These are phyloP conservation scores for Capromys pilorides DNA, from an alignment of 2,797 vertebrate species.

Conservation along the genomic window DNA sequence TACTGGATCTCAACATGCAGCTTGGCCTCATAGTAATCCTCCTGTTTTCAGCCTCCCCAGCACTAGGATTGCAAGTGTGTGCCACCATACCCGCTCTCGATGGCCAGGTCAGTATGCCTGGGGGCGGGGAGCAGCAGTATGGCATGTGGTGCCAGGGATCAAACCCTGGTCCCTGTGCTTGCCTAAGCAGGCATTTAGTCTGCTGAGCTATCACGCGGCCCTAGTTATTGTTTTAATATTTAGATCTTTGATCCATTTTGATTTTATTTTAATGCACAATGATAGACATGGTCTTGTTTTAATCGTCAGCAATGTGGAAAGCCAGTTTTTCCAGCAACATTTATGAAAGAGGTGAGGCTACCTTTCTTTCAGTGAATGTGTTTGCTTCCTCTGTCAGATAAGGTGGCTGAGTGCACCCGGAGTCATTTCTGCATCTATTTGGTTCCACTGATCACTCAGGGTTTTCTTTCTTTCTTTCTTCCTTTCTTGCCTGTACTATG, in stretches of 20 bases:
- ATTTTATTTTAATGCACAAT: background rate
- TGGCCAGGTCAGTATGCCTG: too few relatives aligned
- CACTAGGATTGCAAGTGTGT: too few relatives aligned
- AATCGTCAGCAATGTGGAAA: background rate
- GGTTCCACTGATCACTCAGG: background rate
- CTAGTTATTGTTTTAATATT: background rate
- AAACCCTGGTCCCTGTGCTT: too few relatives aligned
- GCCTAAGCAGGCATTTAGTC: too few relatives aligned
- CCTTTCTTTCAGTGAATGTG: too few relatives aligned
- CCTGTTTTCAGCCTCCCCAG: too few relatives aligned
- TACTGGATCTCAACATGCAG: too few relatives aligned
- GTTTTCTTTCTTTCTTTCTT: background rate
- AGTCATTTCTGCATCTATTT: background rate
- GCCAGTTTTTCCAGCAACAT: background rate
- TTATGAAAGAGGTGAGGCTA: background rate
- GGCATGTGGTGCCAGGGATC: too few relatives aligned
- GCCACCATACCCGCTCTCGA: too few relatives aligned
- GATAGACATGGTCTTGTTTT: background rate
- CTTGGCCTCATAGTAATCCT: too few relatives aligned
- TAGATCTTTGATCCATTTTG: background rate
- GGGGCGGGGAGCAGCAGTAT: too few relatives aligned
- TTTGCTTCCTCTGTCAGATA: background rate
- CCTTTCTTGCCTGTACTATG: background rate
- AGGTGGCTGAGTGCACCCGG: background rate
- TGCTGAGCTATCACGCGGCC: too few relatives aligned